Percentiles rank a stretch among this genome's conserved stretches.
Evolutionary conservation across 1,140 invertebrate species (phyloP).

Genomic region (Diorhabda elongata): DNA sequence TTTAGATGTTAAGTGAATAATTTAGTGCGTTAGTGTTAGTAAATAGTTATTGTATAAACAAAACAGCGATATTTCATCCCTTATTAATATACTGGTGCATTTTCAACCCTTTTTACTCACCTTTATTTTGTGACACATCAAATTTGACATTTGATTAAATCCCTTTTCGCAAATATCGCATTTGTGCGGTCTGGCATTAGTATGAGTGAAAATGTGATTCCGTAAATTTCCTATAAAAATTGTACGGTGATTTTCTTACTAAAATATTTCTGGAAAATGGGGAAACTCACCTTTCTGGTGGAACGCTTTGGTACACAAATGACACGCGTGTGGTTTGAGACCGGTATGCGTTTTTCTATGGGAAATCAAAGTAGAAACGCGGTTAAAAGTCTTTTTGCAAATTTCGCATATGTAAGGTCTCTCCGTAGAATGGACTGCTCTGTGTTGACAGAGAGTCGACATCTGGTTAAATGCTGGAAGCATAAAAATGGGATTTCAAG

Average conservation of each 20-base stretch:
- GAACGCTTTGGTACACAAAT: slow-evolving; percentile 70
- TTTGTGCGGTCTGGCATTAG: slow-evolving; percentile 75
- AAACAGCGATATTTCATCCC: no score
- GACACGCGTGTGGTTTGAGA: slow-evolving; percentile 67
- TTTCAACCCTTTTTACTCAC: slow-evolving; percentile 39
- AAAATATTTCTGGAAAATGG: no score
- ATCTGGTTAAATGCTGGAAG: slow-evolving; percentile 66
- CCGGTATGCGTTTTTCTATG: slow-evolving; percentile 71
- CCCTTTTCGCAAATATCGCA: slow-evolving; percentile 73
- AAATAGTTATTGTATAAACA: no score
- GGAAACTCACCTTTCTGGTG: slow-evolving; percentile 64
- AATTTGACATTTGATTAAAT: slow-evolving; percentile 80
- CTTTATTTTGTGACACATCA: slow-evolving; percentile 71
- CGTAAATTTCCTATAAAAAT: slow-evolving; percentile 59
- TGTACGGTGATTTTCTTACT: no score
- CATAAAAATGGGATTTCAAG: neutral
- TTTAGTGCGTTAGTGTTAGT: no score
- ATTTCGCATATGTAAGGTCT: slow-evolving; percentile 68
- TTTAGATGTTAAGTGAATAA: no score
- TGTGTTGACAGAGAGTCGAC: slow-evolving; percentile 68
- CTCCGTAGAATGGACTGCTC: slow-evolving; percentile 66
- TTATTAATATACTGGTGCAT: neutral
- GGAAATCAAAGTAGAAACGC: slow-evolving; percentile 70
- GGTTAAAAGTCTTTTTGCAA: slow-evolving; percentile 72
- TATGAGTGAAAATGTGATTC: slow-evolving; percentile 72